Percentiles rank a stretch among this genome's conserved stretches.
Conservation (phyloP, 2,113 vertebrate genomes). For the Empidonax alnorum region DNA sequence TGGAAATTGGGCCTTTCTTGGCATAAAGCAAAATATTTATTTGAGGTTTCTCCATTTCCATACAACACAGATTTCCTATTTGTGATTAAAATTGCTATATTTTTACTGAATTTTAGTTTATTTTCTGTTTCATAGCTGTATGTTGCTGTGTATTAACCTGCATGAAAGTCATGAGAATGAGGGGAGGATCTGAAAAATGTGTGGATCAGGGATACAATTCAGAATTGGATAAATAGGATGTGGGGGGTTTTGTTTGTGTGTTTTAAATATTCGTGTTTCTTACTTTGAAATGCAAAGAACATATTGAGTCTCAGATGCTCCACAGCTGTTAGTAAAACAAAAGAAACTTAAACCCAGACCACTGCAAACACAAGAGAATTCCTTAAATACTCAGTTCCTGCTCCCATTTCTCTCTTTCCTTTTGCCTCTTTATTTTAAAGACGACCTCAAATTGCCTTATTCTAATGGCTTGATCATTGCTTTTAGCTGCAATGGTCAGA, state of each 20-base stretch:
- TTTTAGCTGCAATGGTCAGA: background rate
- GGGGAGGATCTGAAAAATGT: background rate
- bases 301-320: background rate
- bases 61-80: background rate
- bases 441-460: background rate
- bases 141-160: background rate
- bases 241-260: background rate
- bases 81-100: background rate
- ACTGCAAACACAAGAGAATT: background rate
- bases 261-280: background rate
- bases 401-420: background rate
- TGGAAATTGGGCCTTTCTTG: background rate
- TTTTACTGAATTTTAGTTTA: background rate
- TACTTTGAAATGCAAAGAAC: background rate
- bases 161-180: background rate
- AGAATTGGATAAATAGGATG: background rate
- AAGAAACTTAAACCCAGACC: background rate
- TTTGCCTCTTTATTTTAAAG: background rate
- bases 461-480: fast-evolving
- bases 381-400: background rate
- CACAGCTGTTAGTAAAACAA: background rate
- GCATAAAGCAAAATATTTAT: background rate
- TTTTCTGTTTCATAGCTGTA: background rate
- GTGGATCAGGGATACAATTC: background rate
- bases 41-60: background rate